Evolutionary conservation across 2,888 invertebrate genomes (phyloP).

Genomic region (Fissipunctia ypsillon): DNA sequence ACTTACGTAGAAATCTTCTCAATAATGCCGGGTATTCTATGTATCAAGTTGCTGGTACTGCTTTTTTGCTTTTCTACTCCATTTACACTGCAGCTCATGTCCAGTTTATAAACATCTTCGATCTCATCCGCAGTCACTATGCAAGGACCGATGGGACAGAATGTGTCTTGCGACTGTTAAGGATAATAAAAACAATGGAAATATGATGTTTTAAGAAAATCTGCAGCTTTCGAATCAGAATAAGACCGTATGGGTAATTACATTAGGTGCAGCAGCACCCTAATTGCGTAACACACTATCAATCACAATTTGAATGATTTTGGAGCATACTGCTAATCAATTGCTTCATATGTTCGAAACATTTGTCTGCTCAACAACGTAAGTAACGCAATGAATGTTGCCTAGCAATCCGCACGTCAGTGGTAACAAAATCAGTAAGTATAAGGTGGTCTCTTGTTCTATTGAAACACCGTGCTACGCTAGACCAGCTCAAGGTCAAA

Average conservation of each 20-base stretch:
- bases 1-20: conserved; percentile 91
- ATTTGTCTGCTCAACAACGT: too few relatives aligned
- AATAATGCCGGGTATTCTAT: conserved; percentile 94
- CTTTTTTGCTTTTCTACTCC: conserved; percentile 94
- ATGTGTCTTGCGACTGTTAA: conserved; percentile 94
- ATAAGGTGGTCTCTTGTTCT: too few relatives aligned
- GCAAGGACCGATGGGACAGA: conserved; percentile 96
- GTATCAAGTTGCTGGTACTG: conserved; percentile 94
- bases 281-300: too few relatives aligned
- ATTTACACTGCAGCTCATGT: conserved; percentile 94
- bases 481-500: too few relatives aligned
- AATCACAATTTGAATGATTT: too few relatives aligned
- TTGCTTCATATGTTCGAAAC: too few relatives aligned
- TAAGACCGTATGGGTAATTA: neutral
- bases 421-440: too few relatives aligned
- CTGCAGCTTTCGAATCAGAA: neutral
- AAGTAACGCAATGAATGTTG: too few relatives aligned
- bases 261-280: too few relatives aligned
- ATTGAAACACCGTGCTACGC: too few relatives aligned
- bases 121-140: conserved; percentile 94
- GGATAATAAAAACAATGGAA: neutral
- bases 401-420: too few relatives aligned
- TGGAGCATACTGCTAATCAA: too few relatives aligned
- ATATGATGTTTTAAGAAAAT: neutral
- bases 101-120: conserved; percentile 92